Conservation (phyloP, 2,888 invertebrate species). For the Apamea sordens region DNA sequence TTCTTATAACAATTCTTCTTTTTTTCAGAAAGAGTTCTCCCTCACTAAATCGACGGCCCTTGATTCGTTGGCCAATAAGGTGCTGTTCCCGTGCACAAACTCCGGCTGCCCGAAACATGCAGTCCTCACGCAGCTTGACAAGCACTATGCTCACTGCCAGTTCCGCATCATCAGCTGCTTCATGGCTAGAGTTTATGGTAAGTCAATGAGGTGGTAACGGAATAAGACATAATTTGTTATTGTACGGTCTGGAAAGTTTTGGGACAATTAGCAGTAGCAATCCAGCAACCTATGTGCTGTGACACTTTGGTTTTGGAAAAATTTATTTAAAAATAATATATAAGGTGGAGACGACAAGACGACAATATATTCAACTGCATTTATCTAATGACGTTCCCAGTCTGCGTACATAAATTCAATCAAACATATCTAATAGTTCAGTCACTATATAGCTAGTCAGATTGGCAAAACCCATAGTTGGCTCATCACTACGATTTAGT, state of each 20-base stretch:
- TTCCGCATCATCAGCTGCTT: conserved; percentile 87
- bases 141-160: conserved; percentile 87
- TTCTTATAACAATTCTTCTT: neutral
- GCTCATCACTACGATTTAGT: neutral
- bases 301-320: too few relatives aligned
- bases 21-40: conserved; percentile 89
- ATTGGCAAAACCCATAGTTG: neutral
- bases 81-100: conserved; percentile 91
- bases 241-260: neutral
- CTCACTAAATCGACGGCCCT: conserved; percentile 88
- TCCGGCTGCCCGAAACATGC: conserved; percentile 90
- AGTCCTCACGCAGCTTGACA: conserved; percentile 87
- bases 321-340: neutral
- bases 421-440: too few relatives aligned
- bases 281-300: neutral
- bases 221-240: neutral
- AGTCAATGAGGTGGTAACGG: conserved; percentile 48
- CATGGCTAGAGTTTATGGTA: conserved; percentile 89
- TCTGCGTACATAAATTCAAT: too few relatives aligned
- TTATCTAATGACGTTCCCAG: neutral
- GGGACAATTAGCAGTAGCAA: neutral
- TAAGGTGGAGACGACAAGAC: neutral
- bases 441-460: neutral
- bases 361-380: neutral
- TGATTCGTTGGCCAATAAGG: conserved; percentile 91